Evolutionary conservation across 1,140 invertebrate species (phyloP), one percentile per base, ranked within the genome.

Genomic region (Drosophila pruinosa): DNA sequence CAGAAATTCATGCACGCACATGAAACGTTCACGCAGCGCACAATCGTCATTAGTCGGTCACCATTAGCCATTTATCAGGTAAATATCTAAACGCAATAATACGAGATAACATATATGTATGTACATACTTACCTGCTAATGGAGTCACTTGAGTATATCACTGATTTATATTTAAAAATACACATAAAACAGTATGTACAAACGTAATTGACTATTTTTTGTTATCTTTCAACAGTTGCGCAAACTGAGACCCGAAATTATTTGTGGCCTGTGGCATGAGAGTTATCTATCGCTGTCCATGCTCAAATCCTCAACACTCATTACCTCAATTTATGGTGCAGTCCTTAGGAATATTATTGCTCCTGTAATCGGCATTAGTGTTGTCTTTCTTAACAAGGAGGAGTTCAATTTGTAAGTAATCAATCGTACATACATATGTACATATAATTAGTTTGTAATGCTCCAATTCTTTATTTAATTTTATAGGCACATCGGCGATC

Each of bases 191-290:
- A 45, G 10, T 45, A 41, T 2, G 2, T 39, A 14, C 4, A 15
- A 21, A 4, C 31, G n/a, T 4, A 15, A 31, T 4, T 45, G 1
- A 39, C 14, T 12, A 38, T 28, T 39, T 8, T 6, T 34, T 1
- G 1, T 31, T 52, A 4, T 38, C 17, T 21, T 67, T 69, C 19
- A n/a, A 62, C 15, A 91, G 90, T 63, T 91, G 24, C 85, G 91
- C 4, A 91, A 91, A 63, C 59, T 75, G 24, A 59, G 75, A 39
- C 89, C 91, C 1, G 89, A 91, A 72, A 77, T 91, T 0, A 81
- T 91, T 31, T 91, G 90, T 45, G 91, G 89, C 1, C 76, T 91
- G 4, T 91, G 91, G 91, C 89, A 90, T 43, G 90, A 91, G 59
- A 91, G 81, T 34, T 80, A 77, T 36, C 61, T 88, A 24, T 82